A percentile compares a stretch with the other conserved stretches of the same genome.
These are phyloP conservation scores for Caenorhabditis angaria DNA, from an alignment of 2,888 invertebrate species.

Conservation along the genomic window DNA sequence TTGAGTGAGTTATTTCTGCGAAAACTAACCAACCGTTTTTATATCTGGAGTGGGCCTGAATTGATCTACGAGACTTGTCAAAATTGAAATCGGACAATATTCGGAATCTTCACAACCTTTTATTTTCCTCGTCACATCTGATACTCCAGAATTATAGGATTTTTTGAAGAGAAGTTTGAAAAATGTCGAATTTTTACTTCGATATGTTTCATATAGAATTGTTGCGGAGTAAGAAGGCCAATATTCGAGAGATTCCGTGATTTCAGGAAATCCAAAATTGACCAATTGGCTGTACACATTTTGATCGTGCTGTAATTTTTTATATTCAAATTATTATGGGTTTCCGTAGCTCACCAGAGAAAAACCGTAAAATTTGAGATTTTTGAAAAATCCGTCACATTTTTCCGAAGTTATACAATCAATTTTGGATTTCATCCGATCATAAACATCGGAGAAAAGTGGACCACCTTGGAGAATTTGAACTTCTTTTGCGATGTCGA, in stretches of 20 bases:
- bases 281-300: constrained; percentile 26
- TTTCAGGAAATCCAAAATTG: constrained; percentile 19
- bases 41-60: background rate
- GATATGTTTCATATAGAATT: constrained; percentile 23
- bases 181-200: constrained; percentile 6
- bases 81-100: background rate
- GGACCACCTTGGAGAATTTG: constrained; percentile 21
- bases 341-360: constrained; percentile 18
- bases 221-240: constrained; percentile 31
- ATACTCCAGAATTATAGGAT: background rate
- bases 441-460: constrained; percentile 21
- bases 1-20: no score
- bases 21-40: background rate
- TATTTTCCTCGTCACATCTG: background rate
- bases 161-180: background rate
- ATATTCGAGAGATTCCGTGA: constrained; percentile 19
- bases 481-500: constrained; percentile 32
- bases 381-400: constrained; percentile 22
- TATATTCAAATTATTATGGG: background rate
- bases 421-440: constrained; percentile 17
- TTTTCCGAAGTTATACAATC: constrained; percentile 18
- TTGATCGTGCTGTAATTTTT: constrained; percentile 35
- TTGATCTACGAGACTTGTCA: background rate
- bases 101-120: background rate
- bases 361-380: constrained; percentile 32